Evolutionary conservation across 2,888 invertebrate species (phyloP).

Genomic region (Sinhomidia bicolor): DNA sequence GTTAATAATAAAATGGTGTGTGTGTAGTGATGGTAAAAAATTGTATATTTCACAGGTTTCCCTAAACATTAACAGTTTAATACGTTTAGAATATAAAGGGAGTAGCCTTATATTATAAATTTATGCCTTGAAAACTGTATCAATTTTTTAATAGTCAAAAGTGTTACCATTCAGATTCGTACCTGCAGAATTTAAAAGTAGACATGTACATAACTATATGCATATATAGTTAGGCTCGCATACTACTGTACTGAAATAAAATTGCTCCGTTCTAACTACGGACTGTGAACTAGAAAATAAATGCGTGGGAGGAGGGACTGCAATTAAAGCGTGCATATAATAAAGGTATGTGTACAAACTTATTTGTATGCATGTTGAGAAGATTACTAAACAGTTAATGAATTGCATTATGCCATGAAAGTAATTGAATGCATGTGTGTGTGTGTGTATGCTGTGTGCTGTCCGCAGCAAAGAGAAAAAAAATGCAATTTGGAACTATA

Average conservation of each 20-base stretch:
- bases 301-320: conserved; percentile 16
- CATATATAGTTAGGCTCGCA: too few relatives aligned
- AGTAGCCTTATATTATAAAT: background rate
- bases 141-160: background rate
- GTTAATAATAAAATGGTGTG: conserved; percentile 28
- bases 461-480: background rate
- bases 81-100: background rate
- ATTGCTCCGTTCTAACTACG: background rate
- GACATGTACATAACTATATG: too few relatives aligned
- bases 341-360: background rate
- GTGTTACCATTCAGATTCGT: background rate
- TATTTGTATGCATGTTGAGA: background rate
- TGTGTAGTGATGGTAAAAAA: conserved; percentile 10
- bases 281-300: conserved; percentile 25
- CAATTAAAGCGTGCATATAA: background rate
- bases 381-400: conserved; percentile 42
- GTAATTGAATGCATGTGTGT: background rate
- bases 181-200: background rate
- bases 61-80: background rate
- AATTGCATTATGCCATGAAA: conserved; percentile 30
- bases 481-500: background rate
- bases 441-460: background rate
- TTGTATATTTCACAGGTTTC: conserved; percentile 42
- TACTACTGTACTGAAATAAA: background rate
- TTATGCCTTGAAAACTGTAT: conserved; percentile 8